A percentile compares a stretch with the other conserved stretches of the same genome.
These are phyloP conservation scores for Drosophila hamatofila DNA, from an alignment of 2,888 invertebrate genomes.

Conservation along the genomic window DNA sequence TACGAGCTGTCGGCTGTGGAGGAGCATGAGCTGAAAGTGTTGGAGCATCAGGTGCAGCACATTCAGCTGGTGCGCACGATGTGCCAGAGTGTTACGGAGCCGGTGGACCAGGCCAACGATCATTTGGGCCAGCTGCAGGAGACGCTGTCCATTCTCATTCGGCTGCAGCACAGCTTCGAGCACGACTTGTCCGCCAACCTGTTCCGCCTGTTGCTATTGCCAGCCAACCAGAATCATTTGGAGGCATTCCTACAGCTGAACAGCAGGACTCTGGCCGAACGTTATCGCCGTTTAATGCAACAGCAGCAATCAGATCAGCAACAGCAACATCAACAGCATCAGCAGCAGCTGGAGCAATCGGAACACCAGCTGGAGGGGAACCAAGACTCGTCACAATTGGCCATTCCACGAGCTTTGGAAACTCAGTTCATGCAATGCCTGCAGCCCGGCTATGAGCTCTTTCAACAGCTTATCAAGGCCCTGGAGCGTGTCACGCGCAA, in stretches of 20 bases:
- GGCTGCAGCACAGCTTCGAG: slow-evolving; percentile 57
- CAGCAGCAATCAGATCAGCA: background rate
- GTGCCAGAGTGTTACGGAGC: slow-evolving; percentile 44
- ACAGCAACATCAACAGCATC: background rate
- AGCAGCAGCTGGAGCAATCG: slow-evolving; percentile 6
- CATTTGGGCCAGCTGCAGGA: slow-evolving; percentile 44
- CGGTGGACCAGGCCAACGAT: slow-evolving; percentile 25
- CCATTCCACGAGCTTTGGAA: slow-evolving; percentile 4
- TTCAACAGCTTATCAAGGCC: slow-evolving; percentile 26
- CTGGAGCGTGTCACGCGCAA: slow-evolving; percentile 35
- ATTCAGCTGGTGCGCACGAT: slow-evolving; percentile 64
- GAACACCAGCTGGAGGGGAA: background rate
- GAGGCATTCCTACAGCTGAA: slow-evolving; percentile 34
- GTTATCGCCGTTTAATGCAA: slow-evolving; percentile 19
- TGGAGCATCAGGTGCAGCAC: slow-evolving; percentile 69
- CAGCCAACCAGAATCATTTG: slow-evolving; percentile 43
- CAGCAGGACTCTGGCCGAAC: slow-evolving; percentile 26
- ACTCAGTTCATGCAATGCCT: slow-evolving; percentile 46
- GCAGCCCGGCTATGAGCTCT: slow-evolving; percentile 53
- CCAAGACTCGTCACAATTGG: background rate
- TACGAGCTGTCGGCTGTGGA: slow-evolving; percentile 61
- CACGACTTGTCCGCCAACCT: slow-evolving; percentile 48
- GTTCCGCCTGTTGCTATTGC: slow-evolving; percentile 51
- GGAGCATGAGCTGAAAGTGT: slow-evolving; percentile 41
- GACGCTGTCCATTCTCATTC: slow-evolving; percentile 32